These are phyloP conservation scores for Zaprionus taronus DNA, from an alignment of 1,140 invertebrate genomes.

Conservation along the genomic window DNA sequence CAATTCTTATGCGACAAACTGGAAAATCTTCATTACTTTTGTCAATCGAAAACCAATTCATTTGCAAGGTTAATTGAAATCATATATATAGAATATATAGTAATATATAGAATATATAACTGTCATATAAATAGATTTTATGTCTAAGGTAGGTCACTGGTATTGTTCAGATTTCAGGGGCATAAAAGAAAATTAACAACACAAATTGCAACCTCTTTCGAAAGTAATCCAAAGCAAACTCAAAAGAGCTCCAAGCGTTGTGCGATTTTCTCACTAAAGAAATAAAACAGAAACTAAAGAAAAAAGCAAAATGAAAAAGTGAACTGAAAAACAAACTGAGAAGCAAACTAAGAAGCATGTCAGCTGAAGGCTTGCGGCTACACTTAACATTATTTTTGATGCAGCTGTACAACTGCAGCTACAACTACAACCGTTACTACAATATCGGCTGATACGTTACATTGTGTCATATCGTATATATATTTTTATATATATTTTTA, in stretches of 20 bases:
- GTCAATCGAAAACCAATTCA: too few species aligned
- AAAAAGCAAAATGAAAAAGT: slow-evolving; percentile 33
- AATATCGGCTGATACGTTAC: neutral
- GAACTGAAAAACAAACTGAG: slow-evolving; percentile 40
- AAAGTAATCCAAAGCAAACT: slow-evolving; percentile 23
- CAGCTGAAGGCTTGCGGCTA: slow-evolving; percentile 77
- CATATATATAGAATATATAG: too few species aligned
- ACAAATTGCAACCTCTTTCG: slow-evolving; percentile 18
- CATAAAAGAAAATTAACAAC: slow-evolving; percentile 27
- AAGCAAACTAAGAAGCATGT: slow-evolving; percentile 71
- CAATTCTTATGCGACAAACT: too few species aligned
- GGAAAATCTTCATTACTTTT: too few species aligned
- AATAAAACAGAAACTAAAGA: slow-evolving; percentile 7
- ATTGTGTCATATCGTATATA: too few species aligned
- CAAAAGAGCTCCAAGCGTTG: slow-evolving; percentile 26
- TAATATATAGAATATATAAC: too few species aligned
- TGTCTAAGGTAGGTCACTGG: neutral
- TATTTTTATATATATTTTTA: too few species aligned
- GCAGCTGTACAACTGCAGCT: slow-evolving; percentile 56
- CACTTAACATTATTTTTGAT: slow-evolving; percentile 82
- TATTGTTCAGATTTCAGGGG: neutral
- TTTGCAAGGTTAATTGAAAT: too few species aligned
- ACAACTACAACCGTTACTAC: slow-evolving; percentile 13
- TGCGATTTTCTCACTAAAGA: neutral
- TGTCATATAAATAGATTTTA: too few species aligned